A percentile compares a stretch with the other conserved stretches of the same genome.
These are phyloP conservation scores for Tipula confusa DNA, from an alignment of 2,888 invertebrate genomes.

Conservation along the genomic window DNA sequence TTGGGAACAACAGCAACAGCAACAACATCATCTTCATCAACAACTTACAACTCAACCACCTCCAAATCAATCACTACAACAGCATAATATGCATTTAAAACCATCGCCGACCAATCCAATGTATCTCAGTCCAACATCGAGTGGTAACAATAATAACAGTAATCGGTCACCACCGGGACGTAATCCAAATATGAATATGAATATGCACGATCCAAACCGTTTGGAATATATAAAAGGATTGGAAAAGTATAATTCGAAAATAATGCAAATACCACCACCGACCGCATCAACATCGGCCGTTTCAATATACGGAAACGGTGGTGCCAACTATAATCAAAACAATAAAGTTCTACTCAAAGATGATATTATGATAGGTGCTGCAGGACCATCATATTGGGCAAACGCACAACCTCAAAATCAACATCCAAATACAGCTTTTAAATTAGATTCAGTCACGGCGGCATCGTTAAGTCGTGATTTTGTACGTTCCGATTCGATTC, in stretches of 20 bases:
- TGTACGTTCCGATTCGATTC: slow-evolving; percentile 54
- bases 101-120: slow-evolving; percentile 33
- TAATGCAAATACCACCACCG: slow-evolving; percentile 29
- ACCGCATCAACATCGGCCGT: neutral
- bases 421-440: slow-evolving; percentile 35
- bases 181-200: neutral
- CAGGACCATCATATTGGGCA: neutral
- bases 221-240: slow-evolving; percentile 35
- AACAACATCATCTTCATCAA: slow-evolving; percentile 34
- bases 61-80: slow-evolving; percentile 34
- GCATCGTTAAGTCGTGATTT: slow-evolving; percentile 39
- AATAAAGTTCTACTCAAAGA: slow-evolving; percentile 32
- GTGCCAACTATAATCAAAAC: slow-evolving; percentile 31
- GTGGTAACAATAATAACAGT: slow-evolving; percentile 26
- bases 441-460: slow-evolving; percentile 33
- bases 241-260: slow-evolving; percentile 35
- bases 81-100: slow-evolving; percentile 35
- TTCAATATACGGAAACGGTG: slow-evolving; percentile 30
- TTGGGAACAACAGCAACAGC: slow-evolving; percentile 36
- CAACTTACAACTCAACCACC: slow-evolving; percentile 35
- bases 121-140: neutral
- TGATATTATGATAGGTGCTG: neutral
- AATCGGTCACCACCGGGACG: slow-evolving; percentile 31
- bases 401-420: slow-evolving; percentile 35
- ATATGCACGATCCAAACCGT: slow-evolving; percentile 35